A percentile compares a stretch with the other conserved stretches of the same genome.
Evolutionary conservation across 2,888 invertebrate species (phyloP).

Genomic region (Heliconius hortense): DNA sequence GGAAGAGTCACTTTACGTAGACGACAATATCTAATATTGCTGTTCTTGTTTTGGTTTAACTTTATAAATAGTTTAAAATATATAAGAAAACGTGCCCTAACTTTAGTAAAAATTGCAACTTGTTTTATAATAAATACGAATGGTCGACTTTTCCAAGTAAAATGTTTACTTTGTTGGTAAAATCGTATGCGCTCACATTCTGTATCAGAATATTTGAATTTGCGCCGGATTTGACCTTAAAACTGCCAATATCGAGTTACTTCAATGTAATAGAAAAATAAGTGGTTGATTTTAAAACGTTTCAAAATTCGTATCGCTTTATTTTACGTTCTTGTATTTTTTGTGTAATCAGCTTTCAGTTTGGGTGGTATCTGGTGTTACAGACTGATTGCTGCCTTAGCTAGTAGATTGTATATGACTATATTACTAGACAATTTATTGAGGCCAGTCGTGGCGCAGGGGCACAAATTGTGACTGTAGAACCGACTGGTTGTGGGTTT

Average conservation of each 20-base stretch:
- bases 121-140: background rate
- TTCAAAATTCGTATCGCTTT: background rate
- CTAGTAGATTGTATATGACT: background rate
- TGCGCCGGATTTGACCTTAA: slow-evolving; percentile 16
- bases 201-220: slow-evolving; percentile 12
- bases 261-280: background rate
- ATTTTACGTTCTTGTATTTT: background rate
- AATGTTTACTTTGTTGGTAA: background rate
- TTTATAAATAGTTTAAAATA: background rate
- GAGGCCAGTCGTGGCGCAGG: too few species aligned
- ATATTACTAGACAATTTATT: background rate
- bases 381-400: background rate
- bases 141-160: background rate
- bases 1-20: too few species aligned
- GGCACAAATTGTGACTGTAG: too few species aligned
- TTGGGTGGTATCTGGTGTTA: background rate
- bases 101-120: background rate
- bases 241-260: slow-evolving; percentile 11
- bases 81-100: background rate
- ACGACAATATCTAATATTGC: too few species aligned
- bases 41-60: too few species aligned
- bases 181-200: slow-evolving; percentile 9
- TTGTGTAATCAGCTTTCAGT: background rate
- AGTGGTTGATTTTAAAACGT: background rate
- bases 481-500: too few species aligned